Evolutionary conservation across 2,888 invertebrate genomes (phyloP).

Genomic region (Linnaemya vulpina): DNA sequence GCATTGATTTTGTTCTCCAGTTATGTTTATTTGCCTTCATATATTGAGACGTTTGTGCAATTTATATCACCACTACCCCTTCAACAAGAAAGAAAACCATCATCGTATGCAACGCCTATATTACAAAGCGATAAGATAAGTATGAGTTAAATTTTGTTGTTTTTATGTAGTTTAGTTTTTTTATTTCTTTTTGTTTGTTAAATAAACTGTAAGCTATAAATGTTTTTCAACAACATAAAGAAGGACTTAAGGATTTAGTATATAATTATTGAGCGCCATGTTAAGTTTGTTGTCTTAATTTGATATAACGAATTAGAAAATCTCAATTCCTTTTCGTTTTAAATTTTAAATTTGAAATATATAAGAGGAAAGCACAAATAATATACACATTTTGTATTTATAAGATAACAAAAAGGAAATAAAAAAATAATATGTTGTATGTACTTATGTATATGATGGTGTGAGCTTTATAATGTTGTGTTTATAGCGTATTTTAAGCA

Average conservation of each 20-base stretch:
- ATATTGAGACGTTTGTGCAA: conserved; percentile 82
- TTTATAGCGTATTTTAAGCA: too few relatives aligned
- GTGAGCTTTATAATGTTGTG: too few relatives aligned
- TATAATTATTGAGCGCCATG: too few relatives aligned
- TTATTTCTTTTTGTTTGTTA: neutral
- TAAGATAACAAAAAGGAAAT: too few relatives aligned
- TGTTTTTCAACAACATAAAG: neutral
- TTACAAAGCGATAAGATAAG: conserved; percentile 77
- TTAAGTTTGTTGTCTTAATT: neutral
- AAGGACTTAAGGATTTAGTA: neutral
- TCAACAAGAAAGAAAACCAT: conserved; percentile 42
- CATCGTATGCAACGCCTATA: conserved; percentile 75
- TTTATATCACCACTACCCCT: conserved; percentile 77
- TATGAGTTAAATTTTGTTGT: conserved; percentile 74
- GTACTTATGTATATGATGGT: too few relatives aligned
- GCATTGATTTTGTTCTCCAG: conserved; percentile 85
- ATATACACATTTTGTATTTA: too few relatives aligned
- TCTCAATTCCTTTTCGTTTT: too few relatives aligned
- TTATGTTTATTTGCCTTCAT: conserved; percentile 85
- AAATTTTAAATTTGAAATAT: too few relatives aligned
- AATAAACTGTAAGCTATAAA: neutral
- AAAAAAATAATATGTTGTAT: too few relatives aligned
- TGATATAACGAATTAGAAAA: too few relatives aligned
- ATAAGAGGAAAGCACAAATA: too few relatives aligned
- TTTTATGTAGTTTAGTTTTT: too few relatives aligned